Base-by-base conservation (phyloP, 2,113 vertebrate species). In the Hemiprocne comata region DNA sequence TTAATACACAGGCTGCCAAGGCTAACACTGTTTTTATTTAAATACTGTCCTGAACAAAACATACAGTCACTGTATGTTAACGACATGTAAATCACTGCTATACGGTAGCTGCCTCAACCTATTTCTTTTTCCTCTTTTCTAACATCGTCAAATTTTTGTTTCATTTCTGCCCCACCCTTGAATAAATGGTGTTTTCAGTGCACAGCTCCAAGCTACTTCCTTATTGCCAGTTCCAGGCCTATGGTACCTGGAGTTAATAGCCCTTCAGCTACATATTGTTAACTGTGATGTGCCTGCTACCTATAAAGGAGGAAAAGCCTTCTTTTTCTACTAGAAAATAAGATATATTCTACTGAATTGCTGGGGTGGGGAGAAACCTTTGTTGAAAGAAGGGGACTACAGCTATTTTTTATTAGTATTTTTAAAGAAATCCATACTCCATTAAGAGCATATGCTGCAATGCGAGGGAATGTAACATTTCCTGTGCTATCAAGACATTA, bases 191-290 rank as follows among this genome's bases (percentile, higher is more conserved):
- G 90, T 82, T 97, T 96, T 95, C 79, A 77, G 84, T 94, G 94
- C 88, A 92, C 79, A 94, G 93, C 95, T 97, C 75, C 72, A 90
- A 97, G 96, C 93, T 94, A 89, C 85, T 73, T 90, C 92, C 95
- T 97, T 97, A 97, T 97, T 97, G 97, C 91, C 92, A 86, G 75
- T 84, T 87, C 90, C 77, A 83, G 90, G 93, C 87, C 97, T 89
- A 26, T 97, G 85, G 91, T 96, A 96, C 81, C 95, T 93, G 91
- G 92, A 97, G 95, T 97, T 97, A 97, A 97, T 96, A 76, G 58
- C 86, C 92, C 94, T 94, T 97, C 95, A 94, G 96, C 93, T 95
- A 95, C 86, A 64, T 96, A 97, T 96, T 97, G 92, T 95, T 93
- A 95, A 86, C 92, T 78, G 91, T 91, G 95, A 93, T 94, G 54